Conservation (phyloP, 2,888 invertebrate species). For the Hydropsyche betteni region DNA sequence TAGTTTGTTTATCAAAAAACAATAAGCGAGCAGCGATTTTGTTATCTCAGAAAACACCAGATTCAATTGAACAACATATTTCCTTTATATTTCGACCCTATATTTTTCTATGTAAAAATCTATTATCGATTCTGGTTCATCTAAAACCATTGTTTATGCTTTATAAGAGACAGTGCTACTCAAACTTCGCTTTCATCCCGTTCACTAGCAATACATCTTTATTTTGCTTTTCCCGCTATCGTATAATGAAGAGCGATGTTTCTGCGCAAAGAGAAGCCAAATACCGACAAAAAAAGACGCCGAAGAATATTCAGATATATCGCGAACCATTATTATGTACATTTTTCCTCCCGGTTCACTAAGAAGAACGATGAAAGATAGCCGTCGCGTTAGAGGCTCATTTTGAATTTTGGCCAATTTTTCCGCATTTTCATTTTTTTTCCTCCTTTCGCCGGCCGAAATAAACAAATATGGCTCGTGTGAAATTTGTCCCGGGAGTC, state of each 20-base stretch:
- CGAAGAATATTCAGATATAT: constrained; percentile 8
- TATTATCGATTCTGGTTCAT: not conserved
- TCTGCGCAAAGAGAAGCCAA: not conserved
- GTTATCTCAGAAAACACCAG: too few species aligned
- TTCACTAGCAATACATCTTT: constrained; percentile 15
- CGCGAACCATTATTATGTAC: constrained; percentile 13
- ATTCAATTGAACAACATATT: too few species aligned
- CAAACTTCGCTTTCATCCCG: not conserved
- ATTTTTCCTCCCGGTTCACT: not conserved
- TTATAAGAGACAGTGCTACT: not conserved
- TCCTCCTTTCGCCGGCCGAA: not conserved
- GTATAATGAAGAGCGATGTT: constrained; percentile 31
- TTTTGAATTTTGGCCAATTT: constrained; percentile 17
- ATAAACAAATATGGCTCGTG: constrained; percentile 43
- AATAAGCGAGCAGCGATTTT: too few species aligned
- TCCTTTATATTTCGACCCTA: too few species aligned
- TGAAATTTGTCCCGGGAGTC: constrained; percentile 48
- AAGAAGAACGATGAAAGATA: constrained; percentile 23
- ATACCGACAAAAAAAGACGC: not conserved
- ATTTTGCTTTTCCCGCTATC: constrained; percentile 1
- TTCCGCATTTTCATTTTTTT: constrained; percentile 9
- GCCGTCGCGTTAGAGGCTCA: constrained; percentile 24
- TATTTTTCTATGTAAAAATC: too few species aligned
- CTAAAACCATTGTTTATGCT: constrained; percentile 15
- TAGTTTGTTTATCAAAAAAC: too few species aligned